Conservation (phyloP, 2,113 vertebrate species). For the Xyliphius kryptos region DNA sequence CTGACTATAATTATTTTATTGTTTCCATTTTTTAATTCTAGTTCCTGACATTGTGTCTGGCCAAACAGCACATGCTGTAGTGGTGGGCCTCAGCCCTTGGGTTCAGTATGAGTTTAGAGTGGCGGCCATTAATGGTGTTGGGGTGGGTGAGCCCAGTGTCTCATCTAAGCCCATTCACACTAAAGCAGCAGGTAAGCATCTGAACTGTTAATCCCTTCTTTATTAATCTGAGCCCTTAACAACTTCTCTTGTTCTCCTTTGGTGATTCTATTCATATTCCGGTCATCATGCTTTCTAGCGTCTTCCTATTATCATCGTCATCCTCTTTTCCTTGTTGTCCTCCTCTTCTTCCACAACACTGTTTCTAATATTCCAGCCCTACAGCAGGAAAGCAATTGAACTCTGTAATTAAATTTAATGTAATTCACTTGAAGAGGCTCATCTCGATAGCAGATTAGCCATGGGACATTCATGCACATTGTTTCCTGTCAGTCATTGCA, state of each 20-base stretch:
- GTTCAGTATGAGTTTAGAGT: slow-evolving; percentile 70
- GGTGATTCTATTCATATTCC: too few species aligned
- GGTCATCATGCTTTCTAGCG: not conserved
- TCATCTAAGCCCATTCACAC: slow-evolving; percentile 59
- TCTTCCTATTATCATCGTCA: not conserved
- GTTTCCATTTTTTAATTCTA: slow-evolving; percentile 58
- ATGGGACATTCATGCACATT: slow-evolving; percentile 26
- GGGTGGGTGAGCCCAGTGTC: slow-evolving; percentile 63
- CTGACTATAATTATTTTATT: not conserved
- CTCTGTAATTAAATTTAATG: slow-evolving; percentile 48
- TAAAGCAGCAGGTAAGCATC: slow-evolving; percentile 60
- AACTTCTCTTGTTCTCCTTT: not conserved
- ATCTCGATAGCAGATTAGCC: slow-evolving; percentile 34
- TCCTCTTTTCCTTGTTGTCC: not conserved
- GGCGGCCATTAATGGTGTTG: slow-evolving; percentile 64
- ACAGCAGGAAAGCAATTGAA: slow-evolving; percentile 47
- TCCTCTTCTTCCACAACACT: slow-evolving; percentile 29
- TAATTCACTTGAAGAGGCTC: slow-evolving; percentile 34
- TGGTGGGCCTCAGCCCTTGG: slow-evolving; percentile 63
- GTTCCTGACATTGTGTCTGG: slow-evolving; percentile 69
- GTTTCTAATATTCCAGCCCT: slow-evolving; percentile 38
- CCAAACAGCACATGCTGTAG: slow-evolving; percentile 62
- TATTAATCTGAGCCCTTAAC: not conserved
- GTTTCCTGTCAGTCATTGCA: slow-evolving; percentile 32
- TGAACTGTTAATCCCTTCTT: too few species aligned